phyloP scores from a whole-genome alignment of 2,113 vertebrate species.

The Lepus americanus region DNA sequence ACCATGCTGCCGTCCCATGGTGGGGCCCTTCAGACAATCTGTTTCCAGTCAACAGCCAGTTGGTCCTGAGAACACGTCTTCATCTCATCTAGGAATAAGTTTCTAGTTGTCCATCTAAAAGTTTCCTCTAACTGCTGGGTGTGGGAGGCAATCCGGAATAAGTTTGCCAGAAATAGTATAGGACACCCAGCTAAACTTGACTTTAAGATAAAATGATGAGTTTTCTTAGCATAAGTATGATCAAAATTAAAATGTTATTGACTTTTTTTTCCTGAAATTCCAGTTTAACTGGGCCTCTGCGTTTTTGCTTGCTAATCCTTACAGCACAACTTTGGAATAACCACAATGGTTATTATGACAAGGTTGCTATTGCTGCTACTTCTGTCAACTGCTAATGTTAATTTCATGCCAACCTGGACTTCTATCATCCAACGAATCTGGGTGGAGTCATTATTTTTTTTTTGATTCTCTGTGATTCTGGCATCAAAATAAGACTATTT shows the following conservation, averaged over 20 bases:
- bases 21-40: background rate
- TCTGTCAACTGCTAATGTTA: background rate
- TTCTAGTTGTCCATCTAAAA: background rate
- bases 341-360: background rate
- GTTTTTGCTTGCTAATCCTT: conserved; percentile 17
- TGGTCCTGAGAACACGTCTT: background rate
- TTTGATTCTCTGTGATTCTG: background rate
- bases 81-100: background rate
- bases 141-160: background rate
- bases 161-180: background rate
- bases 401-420: background rate
- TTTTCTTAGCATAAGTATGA: background rate
- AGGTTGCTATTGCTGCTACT: background rate
- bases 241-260: background rate
- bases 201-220: background rate
- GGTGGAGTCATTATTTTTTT: background rate
- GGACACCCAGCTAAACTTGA: background rate
- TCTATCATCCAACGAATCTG: background rate
- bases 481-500: background rate
- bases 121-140: background rate
- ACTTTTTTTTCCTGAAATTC: background rate
- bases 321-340: background rate
- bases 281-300: background rate
- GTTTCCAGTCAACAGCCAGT: background rate
- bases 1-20: too few species aligned